Evolutionary conservation across 2,113 vertebrate species (phyloP), one percentile per base, ranked within the genome.

Genomic region (Argyrosomus japonicus): DNA sequence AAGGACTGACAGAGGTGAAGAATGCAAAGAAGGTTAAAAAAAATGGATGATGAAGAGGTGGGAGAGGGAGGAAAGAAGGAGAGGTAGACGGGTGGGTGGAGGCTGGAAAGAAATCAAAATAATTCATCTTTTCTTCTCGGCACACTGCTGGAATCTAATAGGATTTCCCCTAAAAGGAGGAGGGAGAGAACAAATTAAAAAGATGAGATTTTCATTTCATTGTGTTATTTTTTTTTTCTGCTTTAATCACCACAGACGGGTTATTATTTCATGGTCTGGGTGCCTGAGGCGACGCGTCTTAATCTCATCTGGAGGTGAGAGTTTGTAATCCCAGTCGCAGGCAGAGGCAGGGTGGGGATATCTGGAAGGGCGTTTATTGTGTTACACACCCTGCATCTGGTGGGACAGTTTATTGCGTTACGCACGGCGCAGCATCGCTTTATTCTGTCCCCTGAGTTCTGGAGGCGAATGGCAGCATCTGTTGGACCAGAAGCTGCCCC

Each of bases 161-260:
- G 25, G 74, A 70, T 87, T 83, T 56, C 27, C 62, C 54, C 67
- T 32, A 17, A 68, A 80, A 61, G 75, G 14, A 67, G 75, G 56
- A 88, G 81, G 47, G 76, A 87, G 84, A 78, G 84, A 90, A 67
- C 58, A 29, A 85, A 87, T 85, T 79, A 84, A 81, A 90, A 87
- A 88, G 67, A 91, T 89, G 84, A 87, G 81, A 86, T 86, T 92
- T 90, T 93, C 68, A 91, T 92, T 90, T 92, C 82, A 93, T 89
- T 79, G 63, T 14, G 47, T 79, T 90, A 64, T 83, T 84, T 77
- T 64, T 63, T 64, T 77, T 85, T 70, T 75, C 18, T 63, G 69
- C 85, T 84, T 75, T 91, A 89, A 92, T 87, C 48, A 56, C 32
- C 70, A 25, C 78, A 77, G 77, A 85, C 68, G 54, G 69, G 88